Base-by-base conservation (phyloP, 2,888 invertebrate species). In the Notodonta dromedarius region DNA sequence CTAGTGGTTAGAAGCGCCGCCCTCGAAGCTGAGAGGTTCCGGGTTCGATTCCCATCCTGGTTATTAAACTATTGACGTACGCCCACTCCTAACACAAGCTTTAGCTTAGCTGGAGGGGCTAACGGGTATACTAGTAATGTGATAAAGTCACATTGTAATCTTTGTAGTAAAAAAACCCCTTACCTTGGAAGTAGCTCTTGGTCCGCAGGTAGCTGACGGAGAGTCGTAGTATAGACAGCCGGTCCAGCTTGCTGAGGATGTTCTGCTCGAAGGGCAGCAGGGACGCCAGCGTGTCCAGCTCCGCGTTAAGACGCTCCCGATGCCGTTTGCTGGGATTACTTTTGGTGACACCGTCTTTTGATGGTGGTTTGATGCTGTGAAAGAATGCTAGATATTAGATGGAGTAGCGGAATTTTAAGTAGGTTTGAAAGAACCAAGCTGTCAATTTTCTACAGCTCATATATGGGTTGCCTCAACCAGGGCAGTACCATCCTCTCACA, bases 181-280 rank as follows among this genome's bases (percentile, higher is more conserved):
- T 93, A 99, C 99, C 98, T 97, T 99, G 99, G 94, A 99, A 99
- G 95, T 99, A 99, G 94, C 99, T 98, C 94, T 99, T 99, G 85
- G 99, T 99, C 82, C 99, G 96, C 79, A 99, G 96, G 91, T 99
- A 99, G 94, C 98, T 98, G 93, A 99, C 99, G 61, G 99, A 98
- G 71, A 99, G 96, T 85, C 99, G 95, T 79, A 99, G 95, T 83
- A 99, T 99, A 87, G 99, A 99, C 75, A 99, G 96, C 82, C 99
- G 96, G 94, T 99, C 99, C 87, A 99, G 95, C 94, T 99, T 99
- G 90, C 98, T 98, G 78, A 99, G 96, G 87, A 99, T 99, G 91
- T 98, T 98, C 94, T 99, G 98, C 91, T 99, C 99, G 94, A 98
- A 99, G 78, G 99, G 99, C 79, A 98, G 95, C 79, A 98, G 94